Base-by-base conservation (phyloP, 1,140 invertebrate genomes). In the Venturia canescens region DNA sequence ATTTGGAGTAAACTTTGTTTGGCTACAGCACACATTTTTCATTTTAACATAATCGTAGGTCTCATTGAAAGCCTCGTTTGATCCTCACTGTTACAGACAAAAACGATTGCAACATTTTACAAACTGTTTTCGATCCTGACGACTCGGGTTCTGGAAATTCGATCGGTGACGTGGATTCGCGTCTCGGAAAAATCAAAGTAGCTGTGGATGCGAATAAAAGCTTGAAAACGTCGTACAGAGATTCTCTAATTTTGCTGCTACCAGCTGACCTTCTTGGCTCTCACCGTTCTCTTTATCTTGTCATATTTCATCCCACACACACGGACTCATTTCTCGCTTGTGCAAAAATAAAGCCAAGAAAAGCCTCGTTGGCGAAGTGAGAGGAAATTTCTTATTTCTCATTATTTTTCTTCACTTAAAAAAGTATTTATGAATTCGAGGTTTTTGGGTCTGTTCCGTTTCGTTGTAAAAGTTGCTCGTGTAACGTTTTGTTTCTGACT, bases 101-200 rank as follows among this genome's bases (percentile, higher is more conserved):
- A 84, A 88, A 88, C 66, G 95, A 96, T 83, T 98, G 97, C 88
- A 96, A 98, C 89, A 96, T 96, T 78, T 92, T 98, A 0, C 96
- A 98, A 90, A 92, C 95, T 23, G 93, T 98, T 0, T 98, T 97
- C 85, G 96, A 98, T 92, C 97, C 97, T 0, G 94, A 96, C 77
- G 95, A 95, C 80, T 91, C 92, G 50, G 95, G 96, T 0, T 90
- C 93, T 23, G 94, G 94, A 0, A 94, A 94, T 89, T 94, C 94
- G 60, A 94, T 97, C 3, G 98, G 97, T 1, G 97, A 98, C 88
- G 89, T 99, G 78, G 96, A 96, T 71, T 88, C 90, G 0, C 94
- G 97, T 81, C 92, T 98, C 69, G 97, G 97, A 16, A 93, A 95
- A 83, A 91, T 97, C 11, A 94, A 94, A 86, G 93, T 97, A 48